Evolutionary conservation across 2,888 invertebrate genomes (phyloP).

Genomic region (Euproctis similis): DNA sequence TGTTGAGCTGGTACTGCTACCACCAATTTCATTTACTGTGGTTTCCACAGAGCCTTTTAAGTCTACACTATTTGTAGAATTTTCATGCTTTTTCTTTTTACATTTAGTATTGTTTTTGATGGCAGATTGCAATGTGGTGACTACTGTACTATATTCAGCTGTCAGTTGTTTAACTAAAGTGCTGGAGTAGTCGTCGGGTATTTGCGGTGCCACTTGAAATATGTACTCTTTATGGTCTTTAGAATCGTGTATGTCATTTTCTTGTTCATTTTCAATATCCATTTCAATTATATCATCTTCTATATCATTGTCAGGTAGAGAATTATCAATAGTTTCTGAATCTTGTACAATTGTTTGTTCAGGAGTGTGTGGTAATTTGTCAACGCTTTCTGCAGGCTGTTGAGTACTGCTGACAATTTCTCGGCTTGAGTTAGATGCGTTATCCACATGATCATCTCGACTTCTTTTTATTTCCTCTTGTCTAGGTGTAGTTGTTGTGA

Average conservation of each 20-base stretch:
- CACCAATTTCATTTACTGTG: conserved; percentile 20
- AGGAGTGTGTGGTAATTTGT: conserved; percentile 18
- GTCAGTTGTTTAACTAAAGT: conserved; percentile 29
- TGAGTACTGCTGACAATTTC: conserved; percentile 15
- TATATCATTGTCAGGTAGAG: neutral
- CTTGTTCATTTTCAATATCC: conserved; percentile 14
- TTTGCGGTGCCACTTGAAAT: conserved; percentile 32
- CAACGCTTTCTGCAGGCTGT: conserved; percentile 13
- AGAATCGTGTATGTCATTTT: conserved; percentile 29
- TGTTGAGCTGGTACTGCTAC: conserved; percentile 7
- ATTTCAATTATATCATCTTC: conserved; percentile 19
- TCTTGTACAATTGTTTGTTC: conserved; percentile 25
- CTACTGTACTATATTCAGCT: conserved; percentile 30
- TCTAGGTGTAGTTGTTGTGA: conserved; percentile 39
- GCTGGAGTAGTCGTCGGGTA: conserved; percentile 13
- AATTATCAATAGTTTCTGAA: conserved; percentile 12
- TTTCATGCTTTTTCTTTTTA: conserved; percentile 54
- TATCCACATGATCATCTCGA: conserved; percentile 35
- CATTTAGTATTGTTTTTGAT: conserved; percentile 61
- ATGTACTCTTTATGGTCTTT: conserved; percentile 49
- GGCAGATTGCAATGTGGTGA: conserved; percentile 26
- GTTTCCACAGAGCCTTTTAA: conserved; percentile 12
- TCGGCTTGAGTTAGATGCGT: conserved; percentile 15
- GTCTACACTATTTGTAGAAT: conserved; percentile 28
- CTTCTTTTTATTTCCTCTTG: conserved; percentile 29